Conservation (phyloP, 2,113 vertebrate species). For the Paradoxurus hermaphroditus region DNA sequence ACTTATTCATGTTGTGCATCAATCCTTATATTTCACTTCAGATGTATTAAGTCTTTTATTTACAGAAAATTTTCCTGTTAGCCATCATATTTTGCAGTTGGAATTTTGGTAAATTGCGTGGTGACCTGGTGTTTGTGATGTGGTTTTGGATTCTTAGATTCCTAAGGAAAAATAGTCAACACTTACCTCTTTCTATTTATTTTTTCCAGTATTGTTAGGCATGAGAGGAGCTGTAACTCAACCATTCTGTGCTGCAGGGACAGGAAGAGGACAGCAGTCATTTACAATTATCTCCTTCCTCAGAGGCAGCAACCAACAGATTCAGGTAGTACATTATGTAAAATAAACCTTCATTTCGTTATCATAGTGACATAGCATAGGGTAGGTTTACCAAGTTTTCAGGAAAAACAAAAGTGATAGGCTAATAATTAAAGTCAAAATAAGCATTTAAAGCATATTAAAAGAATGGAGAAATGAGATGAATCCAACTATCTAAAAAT, state of each 20-base stretch:
- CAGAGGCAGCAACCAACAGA: not conserved
- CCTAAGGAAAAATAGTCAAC: not conserved
- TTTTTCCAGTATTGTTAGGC: not conserved
- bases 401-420: not conserved
- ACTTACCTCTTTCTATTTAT: not conserved
- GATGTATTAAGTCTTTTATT: not conserved
- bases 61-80: not conserved
- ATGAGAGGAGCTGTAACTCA: not conserved
- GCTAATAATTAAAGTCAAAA: not conserved
- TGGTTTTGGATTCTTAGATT: not conserved
- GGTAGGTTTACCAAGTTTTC: not conserved
- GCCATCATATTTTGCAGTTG: not conserved
- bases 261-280: not conserved
- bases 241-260: not conserved
- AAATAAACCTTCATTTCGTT: not conserved
- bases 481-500: not conserved
- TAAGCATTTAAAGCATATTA: not conserved
- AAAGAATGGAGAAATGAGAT: not conserved
- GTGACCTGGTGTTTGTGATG: not conserved
- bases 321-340: not conserved
- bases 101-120: not conserved
- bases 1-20: not conserved
- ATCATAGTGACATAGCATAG: not conserved
- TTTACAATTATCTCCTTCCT: not conserved
- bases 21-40: not conserved